Conservation (phyloP, 2,113 vertebrate species). For the Phasianus colchicus region DNA sequence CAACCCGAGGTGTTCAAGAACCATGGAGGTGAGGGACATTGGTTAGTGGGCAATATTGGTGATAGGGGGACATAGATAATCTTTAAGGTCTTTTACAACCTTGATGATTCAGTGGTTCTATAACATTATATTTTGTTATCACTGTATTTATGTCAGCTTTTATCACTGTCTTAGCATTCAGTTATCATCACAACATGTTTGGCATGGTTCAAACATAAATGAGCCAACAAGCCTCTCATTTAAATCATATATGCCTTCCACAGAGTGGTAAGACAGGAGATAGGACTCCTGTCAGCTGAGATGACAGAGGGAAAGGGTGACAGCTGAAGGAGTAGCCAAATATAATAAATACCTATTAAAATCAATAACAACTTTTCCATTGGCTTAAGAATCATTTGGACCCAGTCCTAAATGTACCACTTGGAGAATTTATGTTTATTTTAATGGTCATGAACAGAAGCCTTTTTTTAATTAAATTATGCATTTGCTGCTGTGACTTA, state of each 20-base stretch:
- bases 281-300: not conserved
- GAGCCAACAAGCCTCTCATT: slow-evolving; percentile 32
- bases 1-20: no score
- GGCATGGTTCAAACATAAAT: slow-evolving; percentile 24
- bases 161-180: slow-evolving; percentile 42
- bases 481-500: slow-evolving; percentile 50
- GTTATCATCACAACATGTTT: slow-evolving; percentile 10
- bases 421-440: slow-evolving; percentile 65
- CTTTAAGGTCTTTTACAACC: no score
- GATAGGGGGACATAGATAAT: no score
- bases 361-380: slow-evolving; percentile 71
- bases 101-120: not conserved
- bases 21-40: no score
- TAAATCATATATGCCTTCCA: slow-evolving; percentile 37
- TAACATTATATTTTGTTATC: slow-evolving; percentile 28
- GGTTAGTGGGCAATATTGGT: no score
- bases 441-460: slow-evolving; percentile 59
- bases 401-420: slow-evolving; percentile 55
- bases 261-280: slow-evolving; percentile 32
- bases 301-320: slow-evolving; percentile 56
- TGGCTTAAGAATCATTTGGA: slow-evolving; percentile 58
- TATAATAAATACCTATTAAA: slow-evolving; percentile 71
- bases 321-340: slow-evolving; percentile 38
- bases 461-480: slow-evolving; percentile 64
- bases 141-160: slow-evolving; percentile 57